Evolutionary conservation across 2,113 vertebrate species (phyloP), one percentile per base, ranked within the genome.

Genomic region (Turdus rufiventris): DNA sequence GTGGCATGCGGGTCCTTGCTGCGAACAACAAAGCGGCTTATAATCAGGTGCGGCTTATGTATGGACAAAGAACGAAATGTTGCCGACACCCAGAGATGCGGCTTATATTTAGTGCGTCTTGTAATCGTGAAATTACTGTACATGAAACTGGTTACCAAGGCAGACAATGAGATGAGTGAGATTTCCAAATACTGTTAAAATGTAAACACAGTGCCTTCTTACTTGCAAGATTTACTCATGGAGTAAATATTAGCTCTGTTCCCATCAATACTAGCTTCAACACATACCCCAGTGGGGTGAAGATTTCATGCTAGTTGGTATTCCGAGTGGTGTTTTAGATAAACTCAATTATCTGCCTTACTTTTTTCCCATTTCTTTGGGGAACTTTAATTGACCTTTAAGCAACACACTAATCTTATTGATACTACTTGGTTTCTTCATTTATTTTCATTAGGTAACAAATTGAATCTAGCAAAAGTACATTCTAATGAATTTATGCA

Each of bases 391-490:
- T 13, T 95, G 94, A 89, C 96, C 96, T 96, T 97, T 95, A 95
- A 88, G 89, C 47, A 88, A 74, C 40, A 88, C 61, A 61, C 34
- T 94, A 85, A 97, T 97, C 88, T 91, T 95, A 88, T 38, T 96
- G 75, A 82, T 88, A 81, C 62, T 71, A 47, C 61, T 63, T 92
- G 40, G 54, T 79, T 90, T 91, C 84, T 62, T 66, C 70, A 95
- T 96, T 95, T 94, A 42, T 96, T 97, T 95, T 97, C 94, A 95
- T 96, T 95, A 96, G 57, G 47, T 63, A 31, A 73, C 57, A 95
- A 95, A 96, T 65, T 74, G 43, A 88, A 94, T 91, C 71, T 66
- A 89, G 60, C 42, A 85, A 75, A 94, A 88, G 91, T 81, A 88
- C 67, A 91, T 66, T 77, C 34, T 90, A 96, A 95, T 91, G 63